Evolutionary conservation across 1,140 invertebrate genomes (phyloP), one percentile per base, ranked within the genome.

Genomic region (Drosophila pallidifrons): DNA sequence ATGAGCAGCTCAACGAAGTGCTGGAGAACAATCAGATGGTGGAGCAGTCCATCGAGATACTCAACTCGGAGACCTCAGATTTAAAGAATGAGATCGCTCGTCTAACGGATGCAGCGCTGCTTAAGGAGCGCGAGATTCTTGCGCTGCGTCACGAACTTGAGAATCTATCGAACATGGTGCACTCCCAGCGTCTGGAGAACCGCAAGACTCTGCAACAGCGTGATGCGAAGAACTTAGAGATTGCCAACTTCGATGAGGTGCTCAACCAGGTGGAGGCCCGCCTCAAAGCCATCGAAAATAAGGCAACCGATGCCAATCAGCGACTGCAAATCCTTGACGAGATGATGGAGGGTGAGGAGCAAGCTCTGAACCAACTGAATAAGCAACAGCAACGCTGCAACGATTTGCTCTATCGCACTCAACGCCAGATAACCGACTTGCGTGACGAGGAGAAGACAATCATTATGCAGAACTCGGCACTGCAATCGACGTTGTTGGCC

Each of bases 261-360:
- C 54, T 91, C 4, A 38, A 65, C 16, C 76, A 85, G 54, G 49
- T 92, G 3, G 45, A 82, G 20, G 64, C 49, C 2, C 80, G 92
- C 6, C 43, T 86, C 5, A 61, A 68, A 7, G 45, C 76, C 0
- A 74, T 92, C 15, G 59, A 79, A 41, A 75, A 83, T 16, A 91
- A 91, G 25, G 81, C 83, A 10, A 52, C 80, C 8, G 80, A 81
- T 55, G 87, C 91, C 7, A 77, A 85, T 45, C 79, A 92, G 58
- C 78, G 92, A 0, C 55, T 93, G 10, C 78, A 77, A 11, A 89
- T 91, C 15, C 64, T 93, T 0, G 92, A 93, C 10, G 92, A 93
- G 52, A 79, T 93, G 78, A 86, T 91, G 54, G 78, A 87, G 54
- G 55, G 57, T 0, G 91, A 91, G 58, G 55, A 91, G 30, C 57